phyloP scores from a whole-genome alignment of 2,888 invertebrate genomes.

The Drosophila flavopinicola region DNA sequence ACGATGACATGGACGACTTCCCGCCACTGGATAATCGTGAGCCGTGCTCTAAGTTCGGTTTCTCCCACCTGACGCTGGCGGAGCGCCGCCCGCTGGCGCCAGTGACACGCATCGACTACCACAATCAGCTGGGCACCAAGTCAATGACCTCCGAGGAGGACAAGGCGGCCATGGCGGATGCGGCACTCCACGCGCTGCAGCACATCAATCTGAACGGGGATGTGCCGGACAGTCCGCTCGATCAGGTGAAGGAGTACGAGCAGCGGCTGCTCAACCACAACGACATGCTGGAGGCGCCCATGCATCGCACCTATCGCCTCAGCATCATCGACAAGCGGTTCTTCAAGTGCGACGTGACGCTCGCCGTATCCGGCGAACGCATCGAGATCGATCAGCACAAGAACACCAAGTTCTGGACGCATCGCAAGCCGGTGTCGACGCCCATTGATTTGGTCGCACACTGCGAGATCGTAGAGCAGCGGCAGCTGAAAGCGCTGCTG shows the following conservation, averaged over 20 bases:
- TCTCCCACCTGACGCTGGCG: constrained; percentile 94
- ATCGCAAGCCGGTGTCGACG: constrained; percentile 92
- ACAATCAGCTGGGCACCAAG: constrained; percentile 72
- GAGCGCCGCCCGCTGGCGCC: constrained; percentile 86
- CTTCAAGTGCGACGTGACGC: constrained; percentile 92
- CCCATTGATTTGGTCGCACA: constrained; percentile 94
- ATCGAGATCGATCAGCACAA: constrained; percentile 93
- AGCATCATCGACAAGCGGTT: constrained; percentile 91
- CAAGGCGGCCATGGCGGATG: constrained; percentile 77
- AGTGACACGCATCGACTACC: constrained; percentile 81
- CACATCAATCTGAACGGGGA: constrained; percentile 65
- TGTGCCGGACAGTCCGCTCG: constrained; percentile 58
- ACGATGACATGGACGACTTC: constrained; percentile 94
- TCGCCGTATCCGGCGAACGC: constrained; percentile 95
- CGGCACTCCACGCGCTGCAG: constrained; percentile 73
- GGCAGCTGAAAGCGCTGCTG: constrained; percentile 89
- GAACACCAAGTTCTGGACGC: constrained; percentile 87
- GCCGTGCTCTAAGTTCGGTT: constrained; percentile 96
- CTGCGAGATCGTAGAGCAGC: constrained; percentile 93
- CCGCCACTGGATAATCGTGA: constrained; percentile 95
- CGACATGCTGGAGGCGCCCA: constrained; percentile 92
- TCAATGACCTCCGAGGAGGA: constrained; percentile 85
- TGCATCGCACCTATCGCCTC: constrained; percentile 93
- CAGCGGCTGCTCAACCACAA: constrained; percentile 90
- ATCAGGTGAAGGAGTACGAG: constrained; percentile 85